Evolutionary conservation across 2,797 vertebrate genomes (phyloP).

Genomic region (Neoniphon sammara): DNA sequence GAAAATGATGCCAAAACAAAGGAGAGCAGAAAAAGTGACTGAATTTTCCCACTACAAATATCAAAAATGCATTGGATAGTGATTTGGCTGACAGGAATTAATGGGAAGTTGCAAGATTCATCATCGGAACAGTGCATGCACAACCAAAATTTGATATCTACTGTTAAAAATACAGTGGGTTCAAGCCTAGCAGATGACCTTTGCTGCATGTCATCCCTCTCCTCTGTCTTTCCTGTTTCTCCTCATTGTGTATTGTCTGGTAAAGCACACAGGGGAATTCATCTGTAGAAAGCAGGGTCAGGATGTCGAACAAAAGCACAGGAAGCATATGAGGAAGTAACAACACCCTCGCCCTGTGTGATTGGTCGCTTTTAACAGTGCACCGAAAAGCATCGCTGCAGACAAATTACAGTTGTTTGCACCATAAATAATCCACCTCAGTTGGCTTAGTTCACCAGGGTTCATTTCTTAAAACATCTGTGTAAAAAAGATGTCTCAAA

Average conservation of each 20-base stretch:
- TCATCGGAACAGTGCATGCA: no score
- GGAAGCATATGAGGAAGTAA: not conserved
- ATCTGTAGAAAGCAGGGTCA: not conserved
- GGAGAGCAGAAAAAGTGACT: no score
- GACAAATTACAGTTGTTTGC: not conserved
- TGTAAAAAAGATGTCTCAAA: not conserved
- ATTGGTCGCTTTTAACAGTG: not conserved
- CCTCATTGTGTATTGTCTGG: not conserved
- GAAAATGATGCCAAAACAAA: no score
- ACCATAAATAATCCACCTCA: not conserved
- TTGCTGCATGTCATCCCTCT: not conserved
- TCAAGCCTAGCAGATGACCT: not conserved
- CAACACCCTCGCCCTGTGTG: not conserved
- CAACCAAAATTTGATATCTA: no score
- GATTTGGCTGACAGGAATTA: no score
- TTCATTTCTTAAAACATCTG: not conserved
- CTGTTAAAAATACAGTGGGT: no score
- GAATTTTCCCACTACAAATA: no score
- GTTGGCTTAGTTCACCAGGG: not conserved
- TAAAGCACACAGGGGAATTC: not conserved
- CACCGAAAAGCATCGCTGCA: not conserved
- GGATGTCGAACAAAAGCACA: conserved; percentile 26
- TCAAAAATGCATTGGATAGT: no score
- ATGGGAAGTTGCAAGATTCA: no score
- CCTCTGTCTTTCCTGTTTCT: not conserved